Evolutionary conservation across 2,797 vertebrate genomes (phyloP).

Genomic region (Rachycentron canadum): DNA sequence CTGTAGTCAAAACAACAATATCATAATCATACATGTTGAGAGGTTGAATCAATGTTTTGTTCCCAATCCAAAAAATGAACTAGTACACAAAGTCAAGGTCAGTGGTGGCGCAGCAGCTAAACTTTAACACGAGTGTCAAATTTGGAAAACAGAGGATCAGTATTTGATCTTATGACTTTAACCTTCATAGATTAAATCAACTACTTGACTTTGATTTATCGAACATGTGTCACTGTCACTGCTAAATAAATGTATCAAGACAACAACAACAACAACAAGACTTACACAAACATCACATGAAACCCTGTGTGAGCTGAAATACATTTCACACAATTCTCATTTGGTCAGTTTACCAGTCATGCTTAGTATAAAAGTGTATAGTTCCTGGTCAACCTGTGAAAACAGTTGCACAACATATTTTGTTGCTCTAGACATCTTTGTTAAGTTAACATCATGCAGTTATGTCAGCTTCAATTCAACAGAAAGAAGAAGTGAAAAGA

Average conservation of each 20-base stretch:
- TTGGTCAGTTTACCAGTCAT: neutral
- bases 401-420: too few relatives aligned
- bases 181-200: neutral
- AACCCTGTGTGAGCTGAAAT: neutral
- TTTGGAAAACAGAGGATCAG: neutral
- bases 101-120: neutral
- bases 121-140: neutral
- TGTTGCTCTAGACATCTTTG: too few relatives aligned
- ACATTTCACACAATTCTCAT: neutral
- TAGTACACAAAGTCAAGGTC: neutral
- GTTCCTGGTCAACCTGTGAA: too few relatives aligned
- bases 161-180: neutral
- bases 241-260: neutral
- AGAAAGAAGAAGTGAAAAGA: too few relatives aligned
- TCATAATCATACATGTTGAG: neutral
- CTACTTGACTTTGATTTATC: neutral
- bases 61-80: neutral
- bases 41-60: neutral
- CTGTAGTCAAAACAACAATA: neutral
- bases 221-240: neutral
- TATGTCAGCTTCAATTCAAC: too few relatives aligned
- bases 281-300: neutral
- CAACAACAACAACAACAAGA: too few relatives aligned
- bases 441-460: too few relatives aligned
- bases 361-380: neutral